Evolutionary conservation across 2,888 invertebrate species (phyloP).

Genomic region (Leptinotarsa rubiginosa): DNA sequence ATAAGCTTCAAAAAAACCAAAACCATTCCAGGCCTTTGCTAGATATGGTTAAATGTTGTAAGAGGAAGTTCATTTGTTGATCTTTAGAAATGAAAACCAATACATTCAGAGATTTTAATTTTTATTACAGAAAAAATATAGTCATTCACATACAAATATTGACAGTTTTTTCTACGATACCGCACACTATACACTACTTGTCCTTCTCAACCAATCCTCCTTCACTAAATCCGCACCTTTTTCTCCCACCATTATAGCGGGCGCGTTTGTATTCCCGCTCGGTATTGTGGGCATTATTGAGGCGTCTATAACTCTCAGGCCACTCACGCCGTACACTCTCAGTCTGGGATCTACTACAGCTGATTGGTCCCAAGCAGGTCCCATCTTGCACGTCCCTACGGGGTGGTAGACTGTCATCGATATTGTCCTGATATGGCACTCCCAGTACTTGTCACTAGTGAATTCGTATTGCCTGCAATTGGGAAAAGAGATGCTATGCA

Average conservation of each 20-base stretch:
- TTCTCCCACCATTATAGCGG: slow-evolving; percentile 92
- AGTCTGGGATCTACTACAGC: slow-evolving; percentile 87
- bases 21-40: no score
- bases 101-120: no score
- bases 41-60: no score
- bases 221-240: slow-evolving; percentile 89
- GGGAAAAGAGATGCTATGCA: slow-evolving; percentile 45
- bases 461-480: slow-evolving; percentile 73
- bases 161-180: slow-evolving; percentile 12
- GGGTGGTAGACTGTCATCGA: slow-evolving; percentile 94
- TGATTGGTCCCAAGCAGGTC: slow-evolving; percentile 79
- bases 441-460: slow-evolving; percentile 85
- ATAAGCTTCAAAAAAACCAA: no score
- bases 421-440: slow-evolving; percentile 87
- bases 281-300: slow-evolving; percentile 91
- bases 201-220: slow-evolving; percentile 77
- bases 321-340: slow-evolving; percentile 81
- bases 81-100: no score
- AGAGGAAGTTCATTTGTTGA: no score
- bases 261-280: slow-evolving; percentile 91
- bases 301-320: slow-evolving; percentile 86
- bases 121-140: no score
- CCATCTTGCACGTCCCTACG: slow-evolving; percentile 90
- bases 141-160: neutral
- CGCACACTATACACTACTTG: slow-evolving; percentile 10